Evolutionary conservation across 2,113 vertebrate species (phyloP).

Genomic region (Mirounga angustirostris): DNA sequence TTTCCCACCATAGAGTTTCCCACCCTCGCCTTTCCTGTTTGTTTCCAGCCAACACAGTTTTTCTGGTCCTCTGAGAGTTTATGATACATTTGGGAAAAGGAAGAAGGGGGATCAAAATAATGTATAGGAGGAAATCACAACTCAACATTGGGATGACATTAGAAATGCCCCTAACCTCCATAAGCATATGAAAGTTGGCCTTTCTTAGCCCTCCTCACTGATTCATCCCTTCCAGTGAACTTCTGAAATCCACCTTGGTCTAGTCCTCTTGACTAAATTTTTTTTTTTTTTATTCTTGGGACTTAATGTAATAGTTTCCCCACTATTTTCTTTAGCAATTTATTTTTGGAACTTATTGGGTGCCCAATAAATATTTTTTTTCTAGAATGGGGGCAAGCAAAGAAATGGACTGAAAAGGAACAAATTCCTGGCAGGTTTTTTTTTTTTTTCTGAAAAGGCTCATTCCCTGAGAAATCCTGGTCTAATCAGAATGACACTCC

Average conservation of each 20-base stretch:
- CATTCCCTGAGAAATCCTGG: background rate
- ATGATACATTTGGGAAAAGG: background rate
- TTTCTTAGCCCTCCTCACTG: background rate
- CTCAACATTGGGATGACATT: background rate
- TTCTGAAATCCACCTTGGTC: background rate
- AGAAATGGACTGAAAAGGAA: background rate
- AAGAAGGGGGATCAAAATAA: background rate
- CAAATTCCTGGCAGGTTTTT: background rate
- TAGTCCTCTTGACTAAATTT: background rate
- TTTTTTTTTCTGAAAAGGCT: background rate
- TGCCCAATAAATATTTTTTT: background rate
- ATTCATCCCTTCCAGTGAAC: background rate
- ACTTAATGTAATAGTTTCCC: background rate
- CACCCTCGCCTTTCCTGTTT: background rate
- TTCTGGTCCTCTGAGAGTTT: background rate
- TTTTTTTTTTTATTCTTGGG: background rate
- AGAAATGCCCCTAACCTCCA: background rate
- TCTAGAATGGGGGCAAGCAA: background rate
- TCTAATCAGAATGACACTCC: slow-evolving; percentile 21
- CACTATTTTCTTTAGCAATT: background rate
- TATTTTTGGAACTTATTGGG: background rate
- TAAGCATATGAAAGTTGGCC: background rate
- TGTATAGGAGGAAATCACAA: background rate
- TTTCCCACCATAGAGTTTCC: background rate
- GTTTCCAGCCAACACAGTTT: background rate